A percentile compares a stretch with the other conserved stretches of the same genome.
Evolutionary conservation across 1,140 invertebrate species (phyloP).

Genomic region (Probaryconus sp.): DNA sequence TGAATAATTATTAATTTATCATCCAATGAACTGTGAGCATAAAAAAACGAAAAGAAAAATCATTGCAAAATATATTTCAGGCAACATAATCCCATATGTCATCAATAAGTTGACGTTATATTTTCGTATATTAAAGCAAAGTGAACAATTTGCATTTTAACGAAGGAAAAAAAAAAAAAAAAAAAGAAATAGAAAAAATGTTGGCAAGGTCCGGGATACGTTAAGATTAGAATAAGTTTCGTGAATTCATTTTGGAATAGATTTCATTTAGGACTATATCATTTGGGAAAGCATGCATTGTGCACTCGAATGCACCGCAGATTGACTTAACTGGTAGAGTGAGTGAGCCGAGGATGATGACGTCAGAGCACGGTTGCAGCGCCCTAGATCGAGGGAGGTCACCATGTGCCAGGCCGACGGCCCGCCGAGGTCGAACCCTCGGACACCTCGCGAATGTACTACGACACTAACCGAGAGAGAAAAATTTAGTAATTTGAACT

Average conservation of each 20-base stretch:
- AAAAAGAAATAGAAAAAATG: no score
- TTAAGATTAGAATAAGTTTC: no score
- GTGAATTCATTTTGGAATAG: slow-evolving; percentile 37
- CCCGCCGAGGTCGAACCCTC: slow-evolving; percentile 78
- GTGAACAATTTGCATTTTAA: no score
- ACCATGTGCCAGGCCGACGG: slow-evolving; percentile 77
- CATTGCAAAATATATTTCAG: no score
- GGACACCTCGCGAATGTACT: slow-evolving; percentile 63
- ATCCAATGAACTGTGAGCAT: no score
- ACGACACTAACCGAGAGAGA: slow-evolving; percentile 48
- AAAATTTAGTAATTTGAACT: slow-evolving; percentile 57
- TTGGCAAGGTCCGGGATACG: no score
- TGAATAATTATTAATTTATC: no score
- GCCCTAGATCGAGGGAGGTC: slow-evolving; percentile 79
- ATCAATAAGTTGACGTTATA: no score
- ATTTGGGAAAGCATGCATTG: slow-evolving; percentile 62
- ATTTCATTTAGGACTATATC: slow-evolving; percentile 49
- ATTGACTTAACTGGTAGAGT: slow-evolving; percentile 69
- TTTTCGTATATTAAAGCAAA: no score
- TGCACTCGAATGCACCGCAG: slow-evolving; percentile 68
- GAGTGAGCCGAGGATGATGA: slow-evolving; percentile 70
- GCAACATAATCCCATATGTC: no score
- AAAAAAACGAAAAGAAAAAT: no score
- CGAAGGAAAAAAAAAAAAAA: no score
- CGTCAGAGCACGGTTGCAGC: slow-evolving; percentile 78